phyloP scores from a whole-genome alignment of 2,888 invertebrate species.

The Tuta absoluta region DNA sequence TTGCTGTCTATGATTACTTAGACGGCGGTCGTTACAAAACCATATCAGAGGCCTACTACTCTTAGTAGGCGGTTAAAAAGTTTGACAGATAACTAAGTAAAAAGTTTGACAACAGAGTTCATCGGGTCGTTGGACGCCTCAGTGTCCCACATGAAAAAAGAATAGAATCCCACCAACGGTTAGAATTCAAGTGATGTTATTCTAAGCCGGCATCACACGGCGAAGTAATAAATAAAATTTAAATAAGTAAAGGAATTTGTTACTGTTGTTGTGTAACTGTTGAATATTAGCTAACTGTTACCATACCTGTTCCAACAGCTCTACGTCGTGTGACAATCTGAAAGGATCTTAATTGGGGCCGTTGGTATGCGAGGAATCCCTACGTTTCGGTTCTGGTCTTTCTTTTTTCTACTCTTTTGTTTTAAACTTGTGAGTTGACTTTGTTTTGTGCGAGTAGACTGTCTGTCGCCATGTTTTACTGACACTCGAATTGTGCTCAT shows the following conservation, averaged over 20 bases:
- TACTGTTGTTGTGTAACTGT: background rate
- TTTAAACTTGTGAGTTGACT: background rate
- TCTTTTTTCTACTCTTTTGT: background rate
- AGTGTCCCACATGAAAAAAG: too few relatives aligned
- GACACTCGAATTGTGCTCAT: background rate
- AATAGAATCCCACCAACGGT: too few relatives aligned
- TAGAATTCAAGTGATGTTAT: too few relatives aligned
- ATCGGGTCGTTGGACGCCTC: too few relatives aligned
- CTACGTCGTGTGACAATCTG: slow-evolving; percentile 25
- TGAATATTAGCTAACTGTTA: background rate
- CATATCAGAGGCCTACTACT: too few relatives aligned
- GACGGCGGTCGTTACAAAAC: too few relatives aligned
- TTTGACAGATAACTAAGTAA: too few relatives aligned
- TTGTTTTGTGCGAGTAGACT: background rate
- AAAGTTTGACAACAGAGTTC: too few relatives aligned
- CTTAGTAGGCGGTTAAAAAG: too few relatives aligned
- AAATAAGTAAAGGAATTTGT: background rate
- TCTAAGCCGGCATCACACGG: too few relatives aligned
- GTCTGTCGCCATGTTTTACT: background rate
- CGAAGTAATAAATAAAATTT: too few relatives aligned
- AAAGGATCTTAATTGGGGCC: slow-evolving; percentile 27
- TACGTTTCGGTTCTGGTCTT: slow-evolving; percentile 17
- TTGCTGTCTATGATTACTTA: too few relatives aligned
- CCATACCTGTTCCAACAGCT: background rate
- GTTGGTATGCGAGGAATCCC: slow-evolving; percentile 48